These are phyloP conservation scores for Macrosoma leucophasiata DNA, from an alignment of 2,888 invertebrate genomes.

Conservation along the genomic window DNA sequence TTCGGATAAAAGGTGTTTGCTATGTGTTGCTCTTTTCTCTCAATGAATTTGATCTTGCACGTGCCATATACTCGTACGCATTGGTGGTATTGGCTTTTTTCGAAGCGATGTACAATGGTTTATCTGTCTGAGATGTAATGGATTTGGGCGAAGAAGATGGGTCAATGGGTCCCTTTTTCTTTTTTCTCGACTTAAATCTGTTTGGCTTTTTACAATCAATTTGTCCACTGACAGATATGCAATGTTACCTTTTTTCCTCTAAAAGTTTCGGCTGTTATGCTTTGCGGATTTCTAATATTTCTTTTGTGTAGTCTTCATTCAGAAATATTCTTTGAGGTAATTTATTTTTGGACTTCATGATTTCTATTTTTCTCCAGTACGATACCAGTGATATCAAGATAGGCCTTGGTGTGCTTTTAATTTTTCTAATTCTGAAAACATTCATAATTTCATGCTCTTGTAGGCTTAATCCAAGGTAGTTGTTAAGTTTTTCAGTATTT, in stretches of 20 bases:
- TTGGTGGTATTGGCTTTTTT: slow-evolving; percentile 5
- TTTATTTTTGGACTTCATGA: slow-evolving; percentile 7
- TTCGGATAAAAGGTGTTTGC: no score
- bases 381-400: slow-evolving; percentile 5
- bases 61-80: no score
- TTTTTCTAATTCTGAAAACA: slow-evolving; percentile 2
- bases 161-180: slow-evolving; percentile 1
- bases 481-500: slow-evolving; percentile 1
- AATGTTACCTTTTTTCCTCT: slow-evolving; percentile 7
- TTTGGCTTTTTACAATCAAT: slow-evolving; percentile 1
- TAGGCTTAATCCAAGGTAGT: not conserved
- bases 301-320: slow-evolving; percentile 1
- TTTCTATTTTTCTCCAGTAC: slow-evolving; percentile 9
- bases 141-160: not conserved
- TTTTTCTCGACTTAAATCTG: slow-evolving; percentile 1
- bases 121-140: slow-evolving; percentile 4
- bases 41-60: no score
- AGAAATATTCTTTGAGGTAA: not conserved
- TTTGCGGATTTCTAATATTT: slow-evolving; percentile 2
- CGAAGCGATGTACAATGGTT: slow-evolving; percentile 1
- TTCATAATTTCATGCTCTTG: slow-evolving; percentile 2
- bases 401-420: not conserved
- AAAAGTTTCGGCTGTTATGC: not conserved
- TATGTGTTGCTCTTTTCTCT: no score
- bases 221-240: slow-evolving; percentile 1